Evolutionary conservation across 2,113 vertebrate species (phyloP), one percentile per base, ranked within the genome.

Genomic region (Chaetura pelagica): DNA sequence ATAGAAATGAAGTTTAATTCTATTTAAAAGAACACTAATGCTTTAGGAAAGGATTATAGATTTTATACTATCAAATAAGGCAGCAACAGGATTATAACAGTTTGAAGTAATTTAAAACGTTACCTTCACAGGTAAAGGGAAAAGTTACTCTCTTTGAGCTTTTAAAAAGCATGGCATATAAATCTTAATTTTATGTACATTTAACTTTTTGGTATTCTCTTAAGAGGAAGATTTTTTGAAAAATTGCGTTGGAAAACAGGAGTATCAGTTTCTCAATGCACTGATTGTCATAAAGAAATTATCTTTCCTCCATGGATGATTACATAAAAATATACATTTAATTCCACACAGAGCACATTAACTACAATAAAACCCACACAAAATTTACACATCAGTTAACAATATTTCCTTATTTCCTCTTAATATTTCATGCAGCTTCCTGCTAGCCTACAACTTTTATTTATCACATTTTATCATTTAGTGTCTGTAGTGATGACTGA

Each of bases 1-100:
- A 66, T 20, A 83, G 7, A 67, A 46, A 69, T 71, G 42, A 77
- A 81, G 26, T 59, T 57, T 76, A 82, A 96, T 87, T 96, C 49
- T 26, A 7, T 87, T 96, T 87, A 88, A 42, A 90, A 96, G 75
- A 95, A 84, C 2, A 49, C 11, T 69, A 77, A 66, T 57, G 80
- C 91, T 96, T 96, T 90, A 89, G 23, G 84, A 76, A 95, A 97
- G 85, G 35, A 95, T 96, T 96, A 95, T 88, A 59, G 83, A 48
- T 84, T 94, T 91, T 18, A 69, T 67, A 92, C 83, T 87, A 96
- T 90, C 69, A 96, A 94, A 96, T 81, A 83, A 74, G 55, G 57
- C 32, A 81, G 80, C 93, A 89, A 76, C 13, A 93, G 83, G 74
- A 98, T 91, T 96, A 77, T 34, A 79, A 42, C 79, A 92, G 91